Evolutionary conservation across 2,797 vertebrate species (phyloP).

Genomic region (Morelia viridis): DNA sequence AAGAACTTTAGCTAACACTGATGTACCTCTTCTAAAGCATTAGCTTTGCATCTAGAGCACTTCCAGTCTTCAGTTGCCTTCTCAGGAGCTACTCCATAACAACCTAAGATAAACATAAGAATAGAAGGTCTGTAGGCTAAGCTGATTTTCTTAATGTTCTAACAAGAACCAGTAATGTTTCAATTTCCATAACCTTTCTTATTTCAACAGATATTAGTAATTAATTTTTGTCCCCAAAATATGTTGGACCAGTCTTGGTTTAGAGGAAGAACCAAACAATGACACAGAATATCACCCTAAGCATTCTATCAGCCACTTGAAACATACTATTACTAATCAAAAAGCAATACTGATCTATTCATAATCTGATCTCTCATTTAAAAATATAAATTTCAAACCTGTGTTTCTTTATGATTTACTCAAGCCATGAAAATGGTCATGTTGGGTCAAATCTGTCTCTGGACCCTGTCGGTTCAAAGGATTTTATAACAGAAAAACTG

Average conservation of each 20-base stretch:
- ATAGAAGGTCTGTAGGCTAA: not conserved
- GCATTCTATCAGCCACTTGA: not conserved
- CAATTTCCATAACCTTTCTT: not conserved
- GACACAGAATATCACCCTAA: not conserved
- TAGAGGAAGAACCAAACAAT: not conserved
- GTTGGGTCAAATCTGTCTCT: not conserved
- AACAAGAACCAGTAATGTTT: not conserved
- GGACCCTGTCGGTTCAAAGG: not conserved
- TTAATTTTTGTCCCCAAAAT: not conserved
- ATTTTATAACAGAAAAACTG: not conserved
- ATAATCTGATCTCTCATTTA: not conserved
- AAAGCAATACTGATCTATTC: not conserved
- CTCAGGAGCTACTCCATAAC: slow-evolving; percentile 88
- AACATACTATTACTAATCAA: not conserved
- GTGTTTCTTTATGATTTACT: accelerated
- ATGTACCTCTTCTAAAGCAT: slow-evolving; percentile 88
- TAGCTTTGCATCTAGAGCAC: slow-evolving; percentile 90
- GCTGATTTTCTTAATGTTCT: not conserved
- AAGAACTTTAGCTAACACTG: not conserved
- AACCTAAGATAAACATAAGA: slow-evolving; percentile 76
- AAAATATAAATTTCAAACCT: slow-evolving; percentile 10
- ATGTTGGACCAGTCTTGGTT: not conserved
- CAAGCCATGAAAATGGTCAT: not conserved
- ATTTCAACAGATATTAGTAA: not conserved
- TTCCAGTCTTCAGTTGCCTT: slow-evolving; percentile 85